Conservation (phyloP, 2,113 vertebrate genomes). For the Sula dactylatra region DNA sequence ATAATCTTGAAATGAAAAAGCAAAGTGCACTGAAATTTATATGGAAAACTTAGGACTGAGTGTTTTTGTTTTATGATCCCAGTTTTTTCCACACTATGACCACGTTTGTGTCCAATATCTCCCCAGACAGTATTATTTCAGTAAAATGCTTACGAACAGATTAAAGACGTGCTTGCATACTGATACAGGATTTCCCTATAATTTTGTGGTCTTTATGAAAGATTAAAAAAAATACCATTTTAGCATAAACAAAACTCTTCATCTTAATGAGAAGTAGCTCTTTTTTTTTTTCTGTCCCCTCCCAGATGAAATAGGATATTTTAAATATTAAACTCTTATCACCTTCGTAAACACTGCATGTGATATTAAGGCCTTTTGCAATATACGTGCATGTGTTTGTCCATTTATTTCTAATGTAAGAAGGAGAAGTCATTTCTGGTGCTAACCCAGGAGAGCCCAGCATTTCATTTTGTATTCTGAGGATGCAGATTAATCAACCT, state of each 20-base stretch:
- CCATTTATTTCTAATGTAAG: conserved; percentile 63
- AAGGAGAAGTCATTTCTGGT: conserved; percentile 78
- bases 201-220: not conserved
- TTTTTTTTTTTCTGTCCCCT: not conserved
- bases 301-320: conserved; percentile 9
- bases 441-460: conserved; percentile 77
- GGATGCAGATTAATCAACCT: conserved; percentile 90
- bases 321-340: conserved; percentile 47
- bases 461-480: conserved; percentile 90
- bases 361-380: conserved; percentile 45
- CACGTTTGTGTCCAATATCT: not conserved
- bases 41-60: not conserved
- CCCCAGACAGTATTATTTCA: not conserved
- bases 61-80: not conserved
- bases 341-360: not conserved
- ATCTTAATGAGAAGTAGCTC: not conserved
- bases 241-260: conserved; percentile 11
- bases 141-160: not conserved
- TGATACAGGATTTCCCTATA: not conserved
- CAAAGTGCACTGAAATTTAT: not conserved
- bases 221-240: not conserved
- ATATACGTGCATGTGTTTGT: conserved; percentile 50
- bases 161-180: not conserved
- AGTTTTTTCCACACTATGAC: not conserved
- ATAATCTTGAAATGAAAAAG: not conserved